Conservation (phyloP, 2,888 invertebrate species). For the Bugulina stolonifera region DNA sequence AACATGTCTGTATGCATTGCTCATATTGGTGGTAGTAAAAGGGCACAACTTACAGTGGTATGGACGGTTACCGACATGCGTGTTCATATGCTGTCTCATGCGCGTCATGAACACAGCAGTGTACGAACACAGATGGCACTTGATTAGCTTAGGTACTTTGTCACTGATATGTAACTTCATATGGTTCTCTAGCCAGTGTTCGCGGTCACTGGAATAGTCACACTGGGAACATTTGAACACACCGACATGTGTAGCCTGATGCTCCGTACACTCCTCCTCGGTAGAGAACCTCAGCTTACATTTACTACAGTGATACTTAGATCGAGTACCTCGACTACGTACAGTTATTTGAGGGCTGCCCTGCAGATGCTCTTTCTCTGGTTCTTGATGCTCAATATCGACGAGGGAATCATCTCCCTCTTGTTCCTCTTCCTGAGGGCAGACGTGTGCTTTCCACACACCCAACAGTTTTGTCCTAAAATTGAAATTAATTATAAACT, state of each 20-base stretch:
- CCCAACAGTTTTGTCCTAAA: not conserved
- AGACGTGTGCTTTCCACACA: not conserved
- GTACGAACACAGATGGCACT: not conserved
- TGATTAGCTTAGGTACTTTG: not conserved
- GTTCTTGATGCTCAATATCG: not conserved
- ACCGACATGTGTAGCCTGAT: not conserved
- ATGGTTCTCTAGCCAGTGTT: not conserved
- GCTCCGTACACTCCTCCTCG: not conserved
- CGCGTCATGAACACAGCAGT: not conserved
- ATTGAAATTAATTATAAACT: too few relatives aligned
- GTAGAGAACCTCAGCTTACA: not conserved
- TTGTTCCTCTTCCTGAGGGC: too few relatives aligned
- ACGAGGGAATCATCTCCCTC: not conserved
- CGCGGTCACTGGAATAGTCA: not conserved
- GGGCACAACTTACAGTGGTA: not conserved
- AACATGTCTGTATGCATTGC: not conserved
- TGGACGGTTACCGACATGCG: not conserved
- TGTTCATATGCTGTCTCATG: constrained; percentile 1
- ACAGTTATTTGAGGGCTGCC: not conserved
- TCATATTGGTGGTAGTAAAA: not conserved
- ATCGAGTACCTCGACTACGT: not conserved
- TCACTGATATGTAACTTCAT: not conserved
- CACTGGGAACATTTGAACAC: not conserved
- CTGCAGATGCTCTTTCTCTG: not conserved
- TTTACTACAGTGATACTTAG: not conserved